These are phyloP conservation scores for Rhamnusium bicolor DNA, from an alignment of 2,888 invertebrate genomes.

Conservation along the genomic window DNA sequence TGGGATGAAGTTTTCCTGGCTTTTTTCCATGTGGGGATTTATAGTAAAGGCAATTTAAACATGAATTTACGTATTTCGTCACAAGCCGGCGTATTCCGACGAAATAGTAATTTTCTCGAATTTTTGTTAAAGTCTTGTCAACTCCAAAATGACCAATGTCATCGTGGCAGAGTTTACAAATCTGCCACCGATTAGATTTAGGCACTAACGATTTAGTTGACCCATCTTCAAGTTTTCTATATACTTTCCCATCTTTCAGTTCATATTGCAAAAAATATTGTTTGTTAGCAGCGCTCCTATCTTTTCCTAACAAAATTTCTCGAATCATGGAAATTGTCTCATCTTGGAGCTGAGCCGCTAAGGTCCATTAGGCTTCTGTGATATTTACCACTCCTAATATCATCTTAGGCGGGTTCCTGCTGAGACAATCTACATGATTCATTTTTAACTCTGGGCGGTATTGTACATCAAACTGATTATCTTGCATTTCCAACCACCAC, in stretches of 20 bases:
- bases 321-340: neutral
- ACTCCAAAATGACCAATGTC: conserved; percentile 53
- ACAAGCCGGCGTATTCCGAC: neutral
- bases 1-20: neutral
- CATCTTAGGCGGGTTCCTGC: neutral
- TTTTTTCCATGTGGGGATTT: neutral
- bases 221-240: neutral
- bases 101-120: conserved; percentile 6
- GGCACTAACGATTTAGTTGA: conserved; percentile 3
- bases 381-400: neutral
- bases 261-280: neutral
- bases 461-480: too few species aligned
- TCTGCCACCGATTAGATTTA: conserved; percentile 53
- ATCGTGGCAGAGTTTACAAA: conserved; percentile 63
- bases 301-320: neutral
- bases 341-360: conserved; percentile 9
- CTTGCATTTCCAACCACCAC: conserved; percentile 7
- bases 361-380: conserved; percentile 7
- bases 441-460: conserved; percentile 8
- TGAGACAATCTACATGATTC: conserved; percentile 25
- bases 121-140: neutral
- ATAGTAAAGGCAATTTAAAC: conserved; percentile 5
- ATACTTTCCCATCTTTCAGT: neutral
- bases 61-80: neutral
- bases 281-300: neutral